Percentiles rank a stretch among this genome's conserved stretches.
Conservation (phyloP, 2,797 vertebrate species). For the Benthosema pterotum region DNA sequence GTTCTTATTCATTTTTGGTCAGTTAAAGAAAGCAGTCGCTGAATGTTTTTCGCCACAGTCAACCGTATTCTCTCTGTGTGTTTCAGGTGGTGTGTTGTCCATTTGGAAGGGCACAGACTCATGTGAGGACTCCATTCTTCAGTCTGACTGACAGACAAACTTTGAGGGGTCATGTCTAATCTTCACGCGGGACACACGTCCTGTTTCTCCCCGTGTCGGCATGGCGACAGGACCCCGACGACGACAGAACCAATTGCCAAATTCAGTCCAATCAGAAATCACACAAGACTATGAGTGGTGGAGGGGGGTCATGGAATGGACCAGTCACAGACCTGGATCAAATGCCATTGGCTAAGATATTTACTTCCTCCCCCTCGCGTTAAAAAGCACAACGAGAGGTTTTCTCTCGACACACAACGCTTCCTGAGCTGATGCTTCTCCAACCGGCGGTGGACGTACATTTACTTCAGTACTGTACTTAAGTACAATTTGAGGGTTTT, state of each 20-base stretch:
- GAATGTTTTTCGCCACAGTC: no score
- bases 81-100: background rate
- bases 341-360: no score
- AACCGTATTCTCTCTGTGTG: background rate
- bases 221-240: no score
- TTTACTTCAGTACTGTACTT: no score
- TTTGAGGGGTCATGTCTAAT: background rate
- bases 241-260: no score
- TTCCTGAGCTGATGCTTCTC: conserved; percentile 41
- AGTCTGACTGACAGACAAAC: background rate
- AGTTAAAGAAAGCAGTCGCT: no score
- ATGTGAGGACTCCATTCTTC: background rate
- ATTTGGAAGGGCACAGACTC: conserved; percentile 10
- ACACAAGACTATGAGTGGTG: conserved; percentile 12
- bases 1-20: no score
- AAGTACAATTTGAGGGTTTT: no score
- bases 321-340: conserved; percentile 8
- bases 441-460: background rate
- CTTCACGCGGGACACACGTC: conserved; percentile 6
- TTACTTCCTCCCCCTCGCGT: no score
- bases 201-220: no score
- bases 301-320: background rate
- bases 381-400: conserved; percentile 18
- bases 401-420: conserved; percentile 5
- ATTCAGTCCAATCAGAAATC: conserved; percentile 1